Conservation (phyloP, 2,888 invertebrate species). For the Dynastes tityus region DNA sequence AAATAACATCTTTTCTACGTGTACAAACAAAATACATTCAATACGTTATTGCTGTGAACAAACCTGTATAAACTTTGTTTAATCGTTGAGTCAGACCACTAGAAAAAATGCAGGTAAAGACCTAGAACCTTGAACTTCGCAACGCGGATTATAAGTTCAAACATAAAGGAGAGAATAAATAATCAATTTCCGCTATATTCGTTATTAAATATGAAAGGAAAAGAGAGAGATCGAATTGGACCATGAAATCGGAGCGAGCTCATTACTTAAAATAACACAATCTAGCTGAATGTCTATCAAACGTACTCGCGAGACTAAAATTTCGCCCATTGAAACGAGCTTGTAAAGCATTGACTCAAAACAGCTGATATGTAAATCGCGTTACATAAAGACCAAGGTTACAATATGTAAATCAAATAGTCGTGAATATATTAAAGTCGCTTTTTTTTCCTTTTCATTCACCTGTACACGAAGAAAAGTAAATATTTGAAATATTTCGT, state of each 20-base stretch:
- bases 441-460: constrained; percentile 40
- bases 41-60: too few relatives aligned
- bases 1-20: too few relatives aligned
- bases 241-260: constrained; percentile 33
- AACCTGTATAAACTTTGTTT: neutral
- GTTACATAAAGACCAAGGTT: constrained; percentile 47
- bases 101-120: constrained; percentile 28
- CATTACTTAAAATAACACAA: neutral
- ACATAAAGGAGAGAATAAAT: constrained; percentile 30
- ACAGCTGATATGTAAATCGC: constrained; percentile 44
- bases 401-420: constrained; percentile 43
- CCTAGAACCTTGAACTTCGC: constrained; percentile 26
- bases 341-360: constrained; percentile 37
- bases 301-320: neutral
- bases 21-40: too few relatives aligned
- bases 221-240: constrained; percentile 10
- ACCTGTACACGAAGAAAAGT: constrained; percentile 12
- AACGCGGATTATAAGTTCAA: constrained; percentile 18
- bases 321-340: constrained; percentile 18
- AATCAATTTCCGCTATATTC: constrained; percentile 33
- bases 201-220: neutral
- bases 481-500: constrained; percentile 36
- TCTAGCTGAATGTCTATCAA: neutral
- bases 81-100: neutral
- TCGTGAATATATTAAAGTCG: constrained; percentile 40